These are phyloP conservation scores for Margarornis squamiger DNA, from an alignment of 2,797 vertebrate species.

Conservation along the genomic window DNA sequence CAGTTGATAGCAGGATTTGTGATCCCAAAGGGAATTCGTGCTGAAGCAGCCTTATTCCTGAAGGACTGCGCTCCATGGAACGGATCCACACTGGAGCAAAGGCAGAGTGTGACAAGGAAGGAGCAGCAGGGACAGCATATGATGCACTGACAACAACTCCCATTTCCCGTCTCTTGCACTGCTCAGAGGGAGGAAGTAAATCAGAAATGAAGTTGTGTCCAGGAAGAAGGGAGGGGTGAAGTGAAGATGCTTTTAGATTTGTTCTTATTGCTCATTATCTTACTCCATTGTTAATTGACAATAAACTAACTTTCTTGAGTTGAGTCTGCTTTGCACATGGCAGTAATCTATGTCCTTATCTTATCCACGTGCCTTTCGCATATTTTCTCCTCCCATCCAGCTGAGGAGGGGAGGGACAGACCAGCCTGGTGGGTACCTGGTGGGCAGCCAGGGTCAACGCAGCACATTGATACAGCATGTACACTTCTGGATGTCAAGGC, in stretches of 20 bases:
- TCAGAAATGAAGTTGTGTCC: neutral
- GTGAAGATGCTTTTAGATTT: neutral
- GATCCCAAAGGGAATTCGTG: fast-evolving
- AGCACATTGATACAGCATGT: neutral
- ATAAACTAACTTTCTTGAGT: neutral
- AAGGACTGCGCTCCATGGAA: neutral
- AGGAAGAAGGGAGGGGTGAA: neutral
- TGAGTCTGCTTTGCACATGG: neutral
- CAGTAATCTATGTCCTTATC: neutral
- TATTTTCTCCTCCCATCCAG: neutral
- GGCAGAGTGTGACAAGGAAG: neutral
- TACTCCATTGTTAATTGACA: neutral
- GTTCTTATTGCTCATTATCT: neutral
- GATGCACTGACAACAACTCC: neutral
- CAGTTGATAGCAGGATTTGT: neutral
- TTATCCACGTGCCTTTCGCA: fast-evolving
- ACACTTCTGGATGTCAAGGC: neutral
- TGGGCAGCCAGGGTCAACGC: neutral
- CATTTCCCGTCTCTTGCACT: fast-evolving
- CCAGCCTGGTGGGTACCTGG: neutral
- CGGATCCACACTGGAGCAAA: fast-evolving
- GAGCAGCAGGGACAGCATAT: fast-evolving
- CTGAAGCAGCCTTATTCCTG: neutral
- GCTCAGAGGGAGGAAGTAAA: neutral
- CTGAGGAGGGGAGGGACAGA: neutral